Evolutionary conservation across 2,888 invertebrate species (phyloP).

Genomic region (Luffia ferchaultella): DNA sequence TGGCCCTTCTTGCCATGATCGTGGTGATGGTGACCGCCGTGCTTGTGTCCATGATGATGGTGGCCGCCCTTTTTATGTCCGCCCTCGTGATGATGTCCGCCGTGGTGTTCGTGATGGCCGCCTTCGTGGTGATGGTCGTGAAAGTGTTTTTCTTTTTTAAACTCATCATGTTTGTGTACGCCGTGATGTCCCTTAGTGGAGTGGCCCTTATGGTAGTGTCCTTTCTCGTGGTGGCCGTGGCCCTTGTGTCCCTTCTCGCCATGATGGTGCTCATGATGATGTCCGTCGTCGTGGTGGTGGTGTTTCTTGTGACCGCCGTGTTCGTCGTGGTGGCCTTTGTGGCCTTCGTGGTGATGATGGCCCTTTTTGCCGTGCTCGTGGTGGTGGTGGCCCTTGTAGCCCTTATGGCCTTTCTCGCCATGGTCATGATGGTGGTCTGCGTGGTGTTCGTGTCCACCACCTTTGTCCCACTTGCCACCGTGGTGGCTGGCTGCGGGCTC

Average conservation of each 20-base stretch:
- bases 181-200: constrained; percentile 87
- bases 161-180: constrained; percentile 85
- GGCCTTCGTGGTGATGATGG: constrained; percentile 75
- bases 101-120: constrained; percentile 82
- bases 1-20: constrained; percentile 84
- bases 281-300: constrained; percentile 72
- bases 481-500: constrained; percentile 57
- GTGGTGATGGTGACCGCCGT: constrained; percentile 79
- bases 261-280: constrained; percentile 70
- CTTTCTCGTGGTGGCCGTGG: constrained; percentile 60
- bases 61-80: constrained; percentile 84
- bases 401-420: constrained; percentile 77
- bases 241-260: constrained; percentile 74
- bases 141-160: constrained; percentile 87
- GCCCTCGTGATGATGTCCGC: constrained; percentile 79
- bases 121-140: constrained; percentile 84
- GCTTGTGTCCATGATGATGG: constrained; percentile 81
- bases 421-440: constrained; percentile 70
- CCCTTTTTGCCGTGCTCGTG: constrained; percentile 76
- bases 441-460: constrained; percentile 73
- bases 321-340: constrained; percentile 69
- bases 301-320: constrained; percentile 72
- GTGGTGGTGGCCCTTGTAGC: constrained; percentile 72
- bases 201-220: constrained; percentile 84
- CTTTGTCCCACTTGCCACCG: constrained; percentile 60